These are phyloP conservation scores for Sepioteuthis lessoniana DNA, from an alignment of 2,888 invertebrate species.

Conservation along the genomic window DNA sequence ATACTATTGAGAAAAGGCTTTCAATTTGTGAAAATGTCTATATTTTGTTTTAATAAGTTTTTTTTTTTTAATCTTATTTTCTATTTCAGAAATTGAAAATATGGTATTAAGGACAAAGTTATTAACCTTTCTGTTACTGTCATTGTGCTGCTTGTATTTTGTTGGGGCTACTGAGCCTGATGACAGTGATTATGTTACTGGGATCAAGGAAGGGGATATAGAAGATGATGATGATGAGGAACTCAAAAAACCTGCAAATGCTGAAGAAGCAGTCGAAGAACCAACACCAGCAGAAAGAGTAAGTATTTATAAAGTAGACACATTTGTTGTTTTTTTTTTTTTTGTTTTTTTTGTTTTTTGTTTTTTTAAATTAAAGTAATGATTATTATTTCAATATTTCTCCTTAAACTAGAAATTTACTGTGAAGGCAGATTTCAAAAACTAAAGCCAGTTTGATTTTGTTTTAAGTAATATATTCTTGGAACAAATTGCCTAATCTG, in stretches of 20 bases:
- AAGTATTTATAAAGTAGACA: not conserved
- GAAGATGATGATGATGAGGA: slow-evolving; percentile 42
- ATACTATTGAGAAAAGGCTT: too few species aligned
- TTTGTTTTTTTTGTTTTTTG: too few species aligned
- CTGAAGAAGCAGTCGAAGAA: not conserved
- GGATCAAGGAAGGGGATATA: slow-evolving; percentile 38
- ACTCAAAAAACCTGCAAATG: not conserved
- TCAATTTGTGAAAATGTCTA: too few species aligned
- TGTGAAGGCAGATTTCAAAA: too few species aligned
- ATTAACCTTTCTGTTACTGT: not conserved
- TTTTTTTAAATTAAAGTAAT: too few species aligned
- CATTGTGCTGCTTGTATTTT: slow-evolving; percentile 10
- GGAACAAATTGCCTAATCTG: too few species aligned
- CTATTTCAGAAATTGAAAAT: slow-evolving; percentile 35
- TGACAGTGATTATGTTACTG: slow-evolving; percentile 45
- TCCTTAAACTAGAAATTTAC: too few species aligned
- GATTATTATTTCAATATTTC: too few species aligned
- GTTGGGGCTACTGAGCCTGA: not conserved
- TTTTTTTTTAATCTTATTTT: not conserved
- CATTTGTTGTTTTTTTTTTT: too few species aligned
- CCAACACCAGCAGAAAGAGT: slow-evolving; percentile 34
- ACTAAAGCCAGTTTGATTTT: too few species aligned
- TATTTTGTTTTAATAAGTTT: too few species aligned
- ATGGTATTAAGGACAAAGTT: not conserved
- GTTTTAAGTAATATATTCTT: too few species aligned